phyloP scores from a whole-genome alignment of 2,113 vertebrate genomes.

The Festucalex cinctus region DNA sequence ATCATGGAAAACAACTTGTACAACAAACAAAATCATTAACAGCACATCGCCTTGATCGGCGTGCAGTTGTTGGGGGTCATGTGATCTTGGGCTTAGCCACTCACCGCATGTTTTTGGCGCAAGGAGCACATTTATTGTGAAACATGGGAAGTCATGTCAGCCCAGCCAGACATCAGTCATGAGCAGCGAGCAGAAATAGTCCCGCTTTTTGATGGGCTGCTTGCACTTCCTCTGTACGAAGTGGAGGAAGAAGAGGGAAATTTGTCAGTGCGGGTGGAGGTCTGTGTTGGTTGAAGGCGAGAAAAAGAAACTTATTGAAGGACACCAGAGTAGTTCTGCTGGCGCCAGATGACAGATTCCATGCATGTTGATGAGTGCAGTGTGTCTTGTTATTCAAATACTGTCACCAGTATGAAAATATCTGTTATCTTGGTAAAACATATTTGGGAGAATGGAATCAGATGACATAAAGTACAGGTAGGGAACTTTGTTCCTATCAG shows the following conservation, averaged over 20 bases:
- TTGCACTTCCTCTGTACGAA: slow-evolving; percentile 61
- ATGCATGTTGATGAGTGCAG: neutral
- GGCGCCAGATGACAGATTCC: slow-evolving; percentile 7
- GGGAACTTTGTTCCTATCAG: neutral
- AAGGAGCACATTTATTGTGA: slow-evolving; percentile 67
- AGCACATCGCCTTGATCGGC: slow-evolving; percentile 38
- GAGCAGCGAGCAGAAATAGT: slow-evolving; percentile 61
- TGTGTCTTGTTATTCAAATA: slow-evolving; percentile 43
- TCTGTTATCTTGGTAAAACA: slow-evolving; percentile 1
- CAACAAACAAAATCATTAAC: slow-evolving; percentile 23
- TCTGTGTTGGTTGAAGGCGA: slow-evolving; percentile 11
- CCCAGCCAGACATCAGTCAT: slow-evolving; percentile 57
- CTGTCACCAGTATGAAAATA: slow-evolving; percentile 21
- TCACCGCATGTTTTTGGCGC: slow-evolving; percentile 51
- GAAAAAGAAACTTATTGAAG: slow-evolving; percentile 48
- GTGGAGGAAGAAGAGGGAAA: slow-evolving; percentile 23
- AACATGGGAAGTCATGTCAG: slow-evolving; percentile 76
- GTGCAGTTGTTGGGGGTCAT: slow-evolving; percentile 51
- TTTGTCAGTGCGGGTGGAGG: slow-evolving; percentile 40
- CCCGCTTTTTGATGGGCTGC: slow-evolving; percentile 45
- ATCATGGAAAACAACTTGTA: slow-evolving; percentile 8
- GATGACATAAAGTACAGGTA: neutral
- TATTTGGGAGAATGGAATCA: neutral
- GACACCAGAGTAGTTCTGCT: slow-evolving; percentile 40
- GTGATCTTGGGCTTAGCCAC: slow-evolving; percentile 57